A percentile compares a stretch with the other conserved stretches of the same genome.
Conservation (phyloP, 2,888 invertebrate species). For the Drosophila imparisetae region DNA sequence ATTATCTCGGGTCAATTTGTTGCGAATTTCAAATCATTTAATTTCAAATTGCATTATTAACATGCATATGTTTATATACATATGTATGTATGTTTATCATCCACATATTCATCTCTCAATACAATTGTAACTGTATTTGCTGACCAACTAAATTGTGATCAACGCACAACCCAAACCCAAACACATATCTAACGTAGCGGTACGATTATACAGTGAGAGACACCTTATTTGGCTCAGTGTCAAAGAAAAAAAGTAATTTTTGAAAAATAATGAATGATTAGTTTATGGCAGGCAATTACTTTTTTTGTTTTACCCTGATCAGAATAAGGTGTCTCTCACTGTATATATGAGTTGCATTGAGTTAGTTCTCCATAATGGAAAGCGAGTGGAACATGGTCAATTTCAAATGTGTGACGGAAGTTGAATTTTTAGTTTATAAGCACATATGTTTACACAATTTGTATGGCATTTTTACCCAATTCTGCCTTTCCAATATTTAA, state of each 20-base stretch:
- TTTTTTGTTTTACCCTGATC: too few species aligned
- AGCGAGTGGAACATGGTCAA: not conserved
- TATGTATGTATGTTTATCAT: not conserved
- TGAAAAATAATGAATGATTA: too few species aligned
- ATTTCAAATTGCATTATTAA: conserved; percentile 29
- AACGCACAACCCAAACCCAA: not conserved
- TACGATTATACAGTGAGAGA: too few species aligned
- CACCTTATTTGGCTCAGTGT: too few species aligned
- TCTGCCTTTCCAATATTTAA: not conserved
- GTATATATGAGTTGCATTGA: not conserved
- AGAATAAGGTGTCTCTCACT: too few species aligned
- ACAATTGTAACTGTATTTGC: not conserved
- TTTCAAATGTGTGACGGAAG: not conserved
- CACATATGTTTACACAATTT: not conserved
- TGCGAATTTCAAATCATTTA: conserved; percentile 16
- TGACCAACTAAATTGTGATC: not conserved
- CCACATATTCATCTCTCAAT: too few species aligned
- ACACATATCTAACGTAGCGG: not conserved
- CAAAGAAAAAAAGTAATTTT: too few species aligned
- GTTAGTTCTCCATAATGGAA: not conserved
- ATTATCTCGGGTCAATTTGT: conserved; percentile 20
- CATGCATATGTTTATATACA: not conserved
- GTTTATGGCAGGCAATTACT: too few species aligned
- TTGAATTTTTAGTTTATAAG: not conserved
- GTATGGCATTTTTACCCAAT: not conserved